Evolutionary conservation across 2,113 vertebrate genomes (phyloP), one percentile per base, ranked within the genome.

Genomic region (Neodon shergylaensis): DNA sequence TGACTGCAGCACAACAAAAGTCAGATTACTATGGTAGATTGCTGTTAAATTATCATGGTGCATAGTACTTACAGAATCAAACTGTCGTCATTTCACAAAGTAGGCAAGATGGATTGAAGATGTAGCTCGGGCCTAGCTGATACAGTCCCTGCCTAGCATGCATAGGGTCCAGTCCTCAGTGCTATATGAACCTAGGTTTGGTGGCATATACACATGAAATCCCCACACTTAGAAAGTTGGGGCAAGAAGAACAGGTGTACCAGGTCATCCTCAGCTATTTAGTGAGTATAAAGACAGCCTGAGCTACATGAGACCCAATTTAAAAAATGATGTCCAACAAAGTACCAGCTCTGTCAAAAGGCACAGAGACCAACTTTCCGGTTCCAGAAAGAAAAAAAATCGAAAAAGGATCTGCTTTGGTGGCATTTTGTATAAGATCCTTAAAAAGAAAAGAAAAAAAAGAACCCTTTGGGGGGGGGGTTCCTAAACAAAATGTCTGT

Each of bases 351-450:
- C 52, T 95, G 74, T 78, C 89, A 74, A 47, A 92, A 92, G n/a
- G 39, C 61, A 47, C 76, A 78, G 79, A 28, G 91, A 14, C 54
- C 49, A 7, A 92, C 54, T 97, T 54, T 54, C 52, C 52, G 16
- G 52, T 85, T 91, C 36, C 24, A 58, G n/a, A 58, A 17, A 54
- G 78, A 2, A 95, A 74, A 91, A 95, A 74, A 91, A 70, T 76
- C 16, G 14, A 72, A 81, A 63, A 73, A 88, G 52, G 4, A 39
- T 0, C 3, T 39, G 54, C n/a, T 95, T 83, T 65, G 73, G 3
- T n/a, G 81, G 9, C 76, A 2, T 90, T 96, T 94, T 92, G 19
- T 95, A 96, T 90, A 58, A 52, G 97, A 81, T 70, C 14, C 54
- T 95, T 58, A 26, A 70, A 91, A 44, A n/a, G 22, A 5, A 58